Evolutionary conservation across 1,140 invertebrate genomes (phyloP).

Genomic region (Tetraneura akinire): DNA sequence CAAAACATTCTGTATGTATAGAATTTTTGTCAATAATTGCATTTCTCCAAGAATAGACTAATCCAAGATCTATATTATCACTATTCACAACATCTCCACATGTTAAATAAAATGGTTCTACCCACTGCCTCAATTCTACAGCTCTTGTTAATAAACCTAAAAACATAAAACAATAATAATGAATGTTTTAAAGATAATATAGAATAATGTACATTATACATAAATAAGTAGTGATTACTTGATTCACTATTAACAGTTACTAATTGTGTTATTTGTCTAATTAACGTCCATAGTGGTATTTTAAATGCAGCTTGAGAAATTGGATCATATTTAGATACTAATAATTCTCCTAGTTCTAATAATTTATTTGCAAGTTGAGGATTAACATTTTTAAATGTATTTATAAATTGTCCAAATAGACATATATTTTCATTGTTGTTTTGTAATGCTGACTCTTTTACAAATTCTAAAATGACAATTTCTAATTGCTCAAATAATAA

Average conservation of each 20-base stretch:
- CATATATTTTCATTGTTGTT: constrained; percentile 29
- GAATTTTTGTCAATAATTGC: constrained; percentile 46
- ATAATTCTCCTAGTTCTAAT: constrained; percentile 36
- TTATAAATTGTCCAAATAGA: constrained; percentile 41
- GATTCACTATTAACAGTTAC: constrained; percentile 41
- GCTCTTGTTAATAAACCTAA: constrained; percentile 41
- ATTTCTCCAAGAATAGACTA: constrained; percentile 47
- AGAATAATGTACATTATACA: neutral
- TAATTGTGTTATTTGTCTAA: constrained; percentile 35
- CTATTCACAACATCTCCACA: constrained; percentile 31
- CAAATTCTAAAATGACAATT: constrained; percentile 27
- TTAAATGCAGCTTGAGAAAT: constrained; percentile 31
- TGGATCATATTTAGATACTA: constrained; percentile 38
- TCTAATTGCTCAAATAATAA: constrained; percentile 39
- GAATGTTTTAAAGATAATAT: too few relatives aligned
- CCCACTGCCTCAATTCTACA: constrained; percentile 44
- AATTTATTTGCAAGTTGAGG: constrained; percentile 25
- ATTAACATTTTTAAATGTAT: constrained; percentile 5
- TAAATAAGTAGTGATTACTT: constrained; percentile 13
- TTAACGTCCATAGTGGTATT: constrained; percentile 36
- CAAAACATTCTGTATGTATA: constrained; percentile 37
- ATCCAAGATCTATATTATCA: constrained; percentile 43
- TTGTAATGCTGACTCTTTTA: constrained; percentile 24
- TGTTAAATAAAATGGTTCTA: constrained; percentile 46
- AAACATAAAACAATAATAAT: neutral